Base-by-base conservation (phyloP, 53 echinoderm and acorn worm genomes). In the Henricia sp. region DNA sequence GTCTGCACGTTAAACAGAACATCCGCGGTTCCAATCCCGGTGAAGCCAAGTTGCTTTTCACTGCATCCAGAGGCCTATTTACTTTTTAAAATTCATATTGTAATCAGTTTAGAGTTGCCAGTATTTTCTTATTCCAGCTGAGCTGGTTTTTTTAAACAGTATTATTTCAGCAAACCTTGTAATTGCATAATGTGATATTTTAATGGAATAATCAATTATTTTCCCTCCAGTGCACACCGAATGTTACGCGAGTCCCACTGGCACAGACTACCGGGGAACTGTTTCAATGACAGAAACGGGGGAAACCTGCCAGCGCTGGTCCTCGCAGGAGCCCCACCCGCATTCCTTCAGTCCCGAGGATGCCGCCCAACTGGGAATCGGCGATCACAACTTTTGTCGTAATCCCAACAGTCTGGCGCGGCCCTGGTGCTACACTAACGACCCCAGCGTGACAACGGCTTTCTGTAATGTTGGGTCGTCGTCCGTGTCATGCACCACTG, bases 381-480 rank as follows among this genome's bases (percentile, higher is more conserved):
- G 67, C 3, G 67, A 82, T 26, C 82, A 82, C 67, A 82, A 82
- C 67, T 82, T 67, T 37, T 82, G 82, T 52, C 33, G 82, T 19
- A 65, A 34, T 27, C 50, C 51, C 0, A 8, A 43, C 8, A 13
- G 17, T 5, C 11, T 28, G 8, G 6, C 44, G 23, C 33, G 17
- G 8, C 66, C 82, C 50, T 82, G 82, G 82, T 82, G 82, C 67
- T 82, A 66, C 82, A 82, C 82, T 20, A 27, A 42, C 4, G 51
- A 65, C 24, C 50, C 82, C 65, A 50, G 35, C 21, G 8, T 26
- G 13, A 21, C 35, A 44, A 20, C 16, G 1, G 82, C 16, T 5
- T 34, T 4, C 6, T 82, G 82, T 27, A 13, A 82, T 50, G 67
- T 82, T 25, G 82, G 82, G 28, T 3, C 17, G 19, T 25, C 46